Conservation (phyloP, 37 sponge, comb jelly and placozoan species). For the Ephydatia muelleri region DNA sequence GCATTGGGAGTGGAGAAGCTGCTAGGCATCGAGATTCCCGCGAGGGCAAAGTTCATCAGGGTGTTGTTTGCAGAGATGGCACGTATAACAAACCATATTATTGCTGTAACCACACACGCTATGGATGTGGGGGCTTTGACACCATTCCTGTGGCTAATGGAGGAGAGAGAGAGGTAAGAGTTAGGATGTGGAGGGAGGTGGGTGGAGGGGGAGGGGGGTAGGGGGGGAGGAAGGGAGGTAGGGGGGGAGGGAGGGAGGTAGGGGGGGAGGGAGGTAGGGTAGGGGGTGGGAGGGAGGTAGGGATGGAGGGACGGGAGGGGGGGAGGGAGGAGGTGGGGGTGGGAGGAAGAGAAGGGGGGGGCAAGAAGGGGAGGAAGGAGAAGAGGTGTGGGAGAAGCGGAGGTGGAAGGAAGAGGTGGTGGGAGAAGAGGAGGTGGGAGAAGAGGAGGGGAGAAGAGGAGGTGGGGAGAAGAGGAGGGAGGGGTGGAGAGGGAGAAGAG, state of each 20-base stretch:
- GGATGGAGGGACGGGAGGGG: no score
- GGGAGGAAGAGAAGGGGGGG: no score
- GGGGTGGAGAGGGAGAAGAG: no score
- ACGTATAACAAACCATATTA: slow-evolving; percentile 85
- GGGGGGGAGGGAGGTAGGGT: no score
- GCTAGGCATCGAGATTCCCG: slow-evolving; percentile 72
- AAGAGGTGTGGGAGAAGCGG: no score
- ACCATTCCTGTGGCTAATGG: slow-evolving; percentile 91
- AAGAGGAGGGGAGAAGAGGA: no score
- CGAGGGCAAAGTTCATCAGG: slow-evolving; percentile 78
- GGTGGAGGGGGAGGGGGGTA: background rate
- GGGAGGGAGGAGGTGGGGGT: no score
- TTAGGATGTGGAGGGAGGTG: background rate
- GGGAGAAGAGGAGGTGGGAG: no score
- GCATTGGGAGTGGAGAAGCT: slow-evolving; percentile 81
- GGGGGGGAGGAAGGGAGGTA: background rate
- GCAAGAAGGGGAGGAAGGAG: no score
- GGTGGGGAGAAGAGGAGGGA: no score
- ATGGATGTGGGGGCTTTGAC: slow-evolving; percentile 90
- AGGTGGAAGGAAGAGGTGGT: no score
- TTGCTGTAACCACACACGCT: slow-evolving; percentile 76
- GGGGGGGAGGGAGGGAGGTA: background rate
- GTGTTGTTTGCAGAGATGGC: slow-evolving; percentile 89
- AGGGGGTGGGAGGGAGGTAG: no score
- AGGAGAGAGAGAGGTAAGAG: slow-evolving; percentile 79